These are phyloP conservation scores for Lycopodina hypogea DNA, from an alignment of 37 sponge, comb jelly and placozoan species.

Conservation along the genomic window DNA sequence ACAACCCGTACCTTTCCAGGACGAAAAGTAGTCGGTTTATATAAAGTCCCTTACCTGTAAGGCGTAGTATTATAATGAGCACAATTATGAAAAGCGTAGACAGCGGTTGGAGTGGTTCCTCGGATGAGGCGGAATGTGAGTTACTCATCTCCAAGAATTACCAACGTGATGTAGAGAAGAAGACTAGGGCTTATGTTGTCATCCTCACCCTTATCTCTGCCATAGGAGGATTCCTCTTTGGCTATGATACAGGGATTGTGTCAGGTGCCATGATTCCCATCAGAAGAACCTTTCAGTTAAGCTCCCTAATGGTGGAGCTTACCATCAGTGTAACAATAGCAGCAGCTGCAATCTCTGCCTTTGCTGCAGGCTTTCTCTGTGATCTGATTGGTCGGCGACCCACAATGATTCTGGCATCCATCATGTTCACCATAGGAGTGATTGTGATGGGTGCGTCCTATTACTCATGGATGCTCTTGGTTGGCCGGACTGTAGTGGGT, in stretches of 20 bases:
- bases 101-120: no score
- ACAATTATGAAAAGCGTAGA: no score
- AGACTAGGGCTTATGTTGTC: not conserved
- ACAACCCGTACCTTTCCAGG: no score
- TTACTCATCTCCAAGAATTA: no score
- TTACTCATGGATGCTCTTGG: slow-evolving; percentile 52
- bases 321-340: slow-evolving; percentile 80
- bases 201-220: slow-evolving; percentile 34
- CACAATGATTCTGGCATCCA: slow-evolving; percentile 63
- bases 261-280: slow-evolving; percentile 85
- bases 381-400: slow-evolving; percentile 75
- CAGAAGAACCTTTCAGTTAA: slow-evolving; percentile 34
- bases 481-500: slow-evolving; percentile 79
- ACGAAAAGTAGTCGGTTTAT: no score
- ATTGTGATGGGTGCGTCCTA: slow-evolving; percentile 60
- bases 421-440: slow-evolving; percentile 85
- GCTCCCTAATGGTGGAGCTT: slow-evolving; percentile 56
- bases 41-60: no score
- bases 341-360: slow-evolving; percentile 77
- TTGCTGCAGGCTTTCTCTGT: slow-evolving; percentile 44
- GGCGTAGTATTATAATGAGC: no score
- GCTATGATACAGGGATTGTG: slow-evolving; percentile 94
- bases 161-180: not conserved
- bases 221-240: slow-evolving; percentile 87
- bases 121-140: no score